phyloP scores from a whole-genome alignment of 2,888 invertebrate species.

The Drosophila helvetica region DNA sequence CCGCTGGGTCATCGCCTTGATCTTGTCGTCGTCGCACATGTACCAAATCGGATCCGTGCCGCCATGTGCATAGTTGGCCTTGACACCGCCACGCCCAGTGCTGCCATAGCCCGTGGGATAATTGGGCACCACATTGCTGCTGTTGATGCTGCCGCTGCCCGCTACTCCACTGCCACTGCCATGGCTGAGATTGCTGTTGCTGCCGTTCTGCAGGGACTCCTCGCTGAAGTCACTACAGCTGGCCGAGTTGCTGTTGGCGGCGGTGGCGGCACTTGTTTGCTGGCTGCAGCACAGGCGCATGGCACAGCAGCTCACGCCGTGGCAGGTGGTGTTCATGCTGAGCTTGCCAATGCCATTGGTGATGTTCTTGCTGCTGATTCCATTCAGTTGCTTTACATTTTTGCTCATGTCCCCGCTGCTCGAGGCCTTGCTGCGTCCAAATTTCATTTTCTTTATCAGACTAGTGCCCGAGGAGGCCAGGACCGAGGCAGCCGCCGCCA shows the following conservation, averaged over 20 bases:
- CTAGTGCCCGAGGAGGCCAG: conserved; percentile 80
- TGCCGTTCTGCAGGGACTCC: conserved; percentile 77
- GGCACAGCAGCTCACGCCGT: conserved; percentile 86
- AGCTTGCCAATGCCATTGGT: conserved; percentile 83
- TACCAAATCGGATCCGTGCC: conserved; percentile 87
- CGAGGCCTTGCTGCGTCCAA: conserved; percentile 83
- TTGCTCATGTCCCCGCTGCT: conserved; percentile 84
- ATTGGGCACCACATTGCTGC: background rate
- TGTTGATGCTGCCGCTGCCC: conserved; percentile 6
- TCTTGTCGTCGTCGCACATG: conserved; percentile 94
- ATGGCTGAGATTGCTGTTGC: conserved; percentile 69
- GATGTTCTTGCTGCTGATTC: conserved; percentile 80
- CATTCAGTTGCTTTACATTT: conserved; percentile 83
- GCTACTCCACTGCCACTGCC: conserved; percentile 44
- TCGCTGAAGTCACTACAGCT: conserved; percentile 80
- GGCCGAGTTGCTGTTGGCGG: conserved; percentile 58
- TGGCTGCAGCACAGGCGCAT: conserved; percentile 83
- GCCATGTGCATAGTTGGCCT: conserved; percentile 54
- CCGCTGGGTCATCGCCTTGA: conserved; percentile 90
- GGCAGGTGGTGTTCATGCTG: conserved; percentile 84
- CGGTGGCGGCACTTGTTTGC: conserved; percentile 51
- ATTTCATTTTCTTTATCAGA: conserved; percentile 83
- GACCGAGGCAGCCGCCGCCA: conserved; percentile 77
- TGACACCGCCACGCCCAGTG: conserved; percentile 78
- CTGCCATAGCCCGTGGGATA: conserved; percentile 82